These are phyloP conservation scores for Nemurella pictetii DNA, from an alignment of 2,888 invertebrate species.

Conservation along the genomic window DNA sequence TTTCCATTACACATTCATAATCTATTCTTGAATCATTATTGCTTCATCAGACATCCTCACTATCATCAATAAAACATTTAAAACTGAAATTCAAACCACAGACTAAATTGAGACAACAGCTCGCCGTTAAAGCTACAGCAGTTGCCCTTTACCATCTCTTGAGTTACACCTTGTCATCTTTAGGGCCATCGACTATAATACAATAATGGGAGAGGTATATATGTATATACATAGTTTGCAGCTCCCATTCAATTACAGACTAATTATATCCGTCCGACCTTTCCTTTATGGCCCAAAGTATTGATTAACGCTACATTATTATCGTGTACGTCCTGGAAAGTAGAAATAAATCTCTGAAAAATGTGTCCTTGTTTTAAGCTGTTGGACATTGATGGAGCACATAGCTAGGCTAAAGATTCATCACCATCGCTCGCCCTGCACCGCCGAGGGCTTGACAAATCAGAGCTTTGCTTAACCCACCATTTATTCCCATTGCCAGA, in stretches of 20 bases:
- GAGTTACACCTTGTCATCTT: neutral
- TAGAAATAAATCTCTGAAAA: slow-evolving; percentile 28
- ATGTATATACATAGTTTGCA: neutral
- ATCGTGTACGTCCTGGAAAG: neutral
- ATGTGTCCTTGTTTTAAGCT: slow-evolving; percentile 26
- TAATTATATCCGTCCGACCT: slow-evolving; percentile 13
- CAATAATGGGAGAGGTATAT: neutral
- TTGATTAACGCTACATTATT: slow-evolving; percentile 14
- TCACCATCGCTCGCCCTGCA: slow-evolving; percentile 21
- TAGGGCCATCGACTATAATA: neutral
- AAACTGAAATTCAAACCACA: neutral
- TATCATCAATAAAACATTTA: neutral
- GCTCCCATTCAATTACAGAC: neutral
- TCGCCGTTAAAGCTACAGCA: neutral
- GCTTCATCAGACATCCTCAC: neutral
- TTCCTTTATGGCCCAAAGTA: slow-evolving; percentile 16
- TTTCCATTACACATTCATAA: slow-evolving; percentile 8
- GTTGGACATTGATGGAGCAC: slow-evolving; percentile 26
- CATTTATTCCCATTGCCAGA: slow-evolving; percentile 25
- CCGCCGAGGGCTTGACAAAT: slow-evolving; percentile 18
- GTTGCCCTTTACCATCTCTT: neutral
- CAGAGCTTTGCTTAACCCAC: slow-evolving; percentile 25
- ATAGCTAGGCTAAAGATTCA: slow-evolving; percentile 9
- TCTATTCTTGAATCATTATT: neutral
- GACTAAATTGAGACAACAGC: neutral